phyloP scores from a whole-genome alignment of 92 coral and sea anemone species.

The Meandrina meandrites region DNA sequence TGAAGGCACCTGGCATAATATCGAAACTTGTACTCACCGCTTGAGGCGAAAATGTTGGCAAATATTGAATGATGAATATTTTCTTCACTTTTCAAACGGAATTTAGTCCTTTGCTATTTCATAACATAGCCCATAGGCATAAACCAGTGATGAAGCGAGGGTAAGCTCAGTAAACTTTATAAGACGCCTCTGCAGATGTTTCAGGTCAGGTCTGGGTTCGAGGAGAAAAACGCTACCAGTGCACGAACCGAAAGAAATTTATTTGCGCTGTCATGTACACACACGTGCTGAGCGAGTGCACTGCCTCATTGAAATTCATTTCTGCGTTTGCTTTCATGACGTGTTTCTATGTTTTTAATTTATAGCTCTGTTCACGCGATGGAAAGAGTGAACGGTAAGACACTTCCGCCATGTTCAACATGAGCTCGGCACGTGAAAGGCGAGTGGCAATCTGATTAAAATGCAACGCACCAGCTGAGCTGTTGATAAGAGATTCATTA shows the following conservation, averaged over 20 bases:
- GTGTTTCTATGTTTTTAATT: neutral
- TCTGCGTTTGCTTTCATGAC: slow-evolving; percentile 19
- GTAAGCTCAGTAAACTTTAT: neutral
- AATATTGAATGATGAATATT: neutral
- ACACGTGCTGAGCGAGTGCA: slow-evolving; percentile 41
- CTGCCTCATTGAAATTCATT: slow-evolving; percentile 26
- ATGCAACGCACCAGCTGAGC: neutral
- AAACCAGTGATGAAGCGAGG: neutral
- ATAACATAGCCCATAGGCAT: neutral
- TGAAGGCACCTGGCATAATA: neutral
- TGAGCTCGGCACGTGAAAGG: slow-evolving; percentile 19
- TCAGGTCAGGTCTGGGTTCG: too few species aligned
- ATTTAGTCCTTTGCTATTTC: neutral
- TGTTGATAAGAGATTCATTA: slow-evolving; percentile 3
- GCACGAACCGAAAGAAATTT: neutral
- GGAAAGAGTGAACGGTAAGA: too few species aligned
- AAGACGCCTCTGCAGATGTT: neutral
- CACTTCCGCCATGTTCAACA: neutral
- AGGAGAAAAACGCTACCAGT: neutral
- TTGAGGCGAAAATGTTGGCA: neutral
- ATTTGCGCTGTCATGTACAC: neutral
- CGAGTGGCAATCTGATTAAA: slow-evolving; percentile 7
- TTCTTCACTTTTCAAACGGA: neutral
- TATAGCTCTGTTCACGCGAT: neutral
- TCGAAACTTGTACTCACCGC: slow-evolving; percentile 2